Conservation (phyloP, 2,113 vertebrate genomes). For the Polypterus bichir region DNA sequence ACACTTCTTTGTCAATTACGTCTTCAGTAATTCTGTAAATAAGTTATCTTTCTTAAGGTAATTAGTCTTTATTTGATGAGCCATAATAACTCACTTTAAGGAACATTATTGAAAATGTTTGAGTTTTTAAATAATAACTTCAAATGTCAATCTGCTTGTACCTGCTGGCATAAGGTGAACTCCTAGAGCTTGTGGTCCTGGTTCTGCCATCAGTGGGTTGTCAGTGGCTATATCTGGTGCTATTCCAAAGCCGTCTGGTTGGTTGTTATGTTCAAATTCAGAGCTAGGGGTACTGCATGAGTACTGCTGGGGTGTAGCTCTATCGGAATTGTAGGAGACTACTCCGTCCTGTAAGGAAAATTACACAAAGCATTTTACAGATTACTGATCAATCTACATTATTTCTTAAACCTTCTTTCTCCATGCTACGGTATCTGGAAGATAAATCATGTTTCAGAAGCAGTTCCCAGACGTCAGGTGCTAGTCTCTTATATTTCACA, state of each 20-base stretch:
- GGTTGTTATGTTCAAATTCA: conserved; percentile 57
- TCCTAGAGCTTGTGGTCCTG: conserved; percentile 37
- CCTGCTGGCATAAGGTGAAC: conserved; percentile 84
- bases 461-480: no score
- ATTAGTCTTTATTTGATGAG: no score
- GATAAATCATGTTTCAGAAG: no score
- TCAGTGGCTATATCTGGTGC: conserved; percentile 42
- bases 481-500: no score
- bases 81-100: no score
- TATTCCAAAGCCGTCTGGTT: conserved; percentile 41
- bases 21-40: no score
- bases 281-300: conserved; percentile 67
- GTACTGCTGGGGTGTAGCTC: conserved; percentile 55
- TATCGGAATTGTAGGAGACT: conserved; percentile 45
- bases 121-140: neutral
- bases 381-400: neutral
- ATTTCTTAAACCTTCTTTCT: no score
- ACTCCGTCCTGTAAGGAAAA: conserved; percentile 56
- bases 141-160: conserved; percentile 25
- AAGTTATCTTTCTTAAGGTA: no score
- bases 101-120: neutral
- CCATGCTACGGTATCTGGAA: no score
- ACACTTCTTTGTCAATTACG: no score
- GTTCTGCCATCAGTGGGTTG: conserved; percentile 49
- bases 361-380: neutral